Percentiles rank a stretch among this genome's conserved stretches.
phyloP scores from a whole-genome alignment of 2,888 invertebrate genomes.

The Doris montereyensis region DNA sequence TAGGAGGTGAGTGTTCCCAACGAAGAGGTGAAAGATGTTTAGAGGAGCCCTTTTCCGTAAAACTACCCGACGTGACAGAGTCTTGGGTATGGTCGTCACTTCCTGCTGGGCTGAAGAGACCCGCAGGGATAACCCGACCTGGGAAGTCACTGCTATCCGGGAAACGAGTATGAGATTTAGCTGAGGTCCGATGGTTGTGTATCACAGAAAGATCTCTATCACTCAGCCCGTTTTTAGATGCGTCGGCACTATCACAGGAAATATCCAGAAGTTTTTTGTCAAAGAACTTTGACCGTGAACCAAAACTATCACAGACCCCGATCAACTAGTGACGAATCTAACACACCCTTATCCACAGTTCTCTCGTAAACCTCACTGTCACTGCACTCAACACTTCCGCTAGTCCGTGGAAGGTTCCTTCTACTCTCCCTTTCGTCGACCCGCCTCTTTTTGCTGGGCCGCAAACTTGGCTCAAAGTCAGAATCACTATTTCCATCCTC shows the following conservation, averaged over 20 bases:
- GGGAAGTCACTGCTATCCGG: slow-evolving; percentile 8
- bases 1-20: slow-evolving; percentile 36
- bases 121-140: slow-evolving; percentile 38
- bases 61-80: slow-evolving; percentile 43
- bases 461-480: slow-evolving; percentile 27
- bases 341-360: slow-evolving; percentile 3
- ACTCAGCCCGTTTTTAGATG: slow-evolving; percentile 40
- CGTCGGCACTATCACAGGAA: slow-evolving; percentile 35
- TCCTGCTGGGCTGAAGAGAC: slow-evolving; percentile 40
- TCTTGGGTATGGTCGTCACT: slow-evolving; percentile 44
- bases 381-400: slow-evolving; percentile 31
- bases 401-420: slow-evolving; percentile 20
- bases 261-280: slow-evolving; percentile 21
- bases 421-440: slow-evolving; percentile 74
- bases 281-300: slow-evolving; percentile 1
- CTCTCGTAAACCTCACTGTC: slow-evolving; percentile 25
- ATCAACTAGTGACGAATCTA: slow-evolving; percentile 21
- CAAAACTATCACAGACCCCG: slow-evolving; percentile 17
- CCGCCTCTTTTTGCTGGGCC: slow-evolving; percentile 29
- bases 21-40: slow-evolving; percentile 39
- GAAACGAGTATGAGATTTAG: slow-evolving; percentile 24
- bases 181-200: slow-evolving; percentile 12
- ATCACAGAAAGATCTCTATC: slow-evolving; percentile 43
- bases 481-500: slow-evolving; percentile 40
- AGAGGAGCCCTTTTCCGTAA: slow-evolving; percentile 41